Conservation (phyloP, 2,888 invertebrate species). For the Drosophila cyrtoloma region DNA sequence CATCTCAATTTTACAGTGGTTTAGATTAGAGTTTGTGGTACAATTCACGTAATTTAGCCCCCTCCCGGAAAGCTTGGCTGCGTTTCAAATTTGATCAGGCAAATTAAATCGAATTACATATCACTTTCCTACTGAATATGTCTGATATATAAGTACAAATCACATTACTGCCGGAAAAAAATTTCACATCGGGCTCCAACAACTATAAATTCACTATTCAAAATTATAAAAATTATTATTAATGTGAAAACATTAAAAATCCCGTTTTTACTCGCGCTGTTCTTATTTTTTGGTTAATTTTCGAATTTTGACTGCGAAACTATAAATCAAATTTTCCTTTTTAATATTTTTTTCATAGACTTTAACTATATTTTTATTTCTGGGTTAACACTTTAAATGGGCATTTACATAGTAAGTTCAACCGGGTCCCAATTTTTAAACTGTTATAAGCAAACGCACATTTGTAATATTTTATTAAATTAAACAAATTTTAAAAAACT, state of each 20-base stretch:
- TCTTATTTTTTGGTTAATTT: not conserved
- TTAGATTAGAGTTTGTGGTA: not conserved
- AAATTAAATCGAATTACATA: not conserved
- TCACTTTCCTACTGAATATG: not conserved
- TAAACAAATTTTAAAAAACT: not conserved
- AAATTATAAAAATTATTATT: not conserved
- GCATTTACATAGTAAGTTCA: not conserved
- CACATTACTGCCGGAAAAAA: not conserved
- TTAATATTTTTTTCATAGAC: not conserved
- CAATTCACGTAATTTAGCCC: not conserved
- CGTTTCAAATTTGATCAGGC: not conserved
- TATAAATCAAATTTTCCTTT: not conserved
- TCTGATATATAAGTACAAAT: not conserved
- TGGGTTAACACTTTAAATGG: not conserved
- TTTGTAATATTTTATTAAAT: not conserved
- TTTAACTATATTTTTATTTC: not conserved
- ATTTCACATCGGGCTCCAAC: not conserved
- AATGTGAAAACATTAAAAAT: not conserved
- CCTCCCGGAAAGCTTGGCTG: not conserved
- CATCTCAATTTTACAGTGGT: not conserved
- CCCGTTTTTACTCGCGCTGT: not conserved
- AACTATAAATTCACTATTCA: not conserved
- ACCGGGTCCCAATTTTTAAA: not conserved
- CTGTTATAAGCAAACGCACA: not conserved
- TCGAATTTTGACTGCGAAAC: not conserved